A percentile compares a stretch with the other conserved stretches of the same genome.
Conservation (phyloP, 2,797 vertebrate species). For the Semaprochilodus insignis region DNA sequence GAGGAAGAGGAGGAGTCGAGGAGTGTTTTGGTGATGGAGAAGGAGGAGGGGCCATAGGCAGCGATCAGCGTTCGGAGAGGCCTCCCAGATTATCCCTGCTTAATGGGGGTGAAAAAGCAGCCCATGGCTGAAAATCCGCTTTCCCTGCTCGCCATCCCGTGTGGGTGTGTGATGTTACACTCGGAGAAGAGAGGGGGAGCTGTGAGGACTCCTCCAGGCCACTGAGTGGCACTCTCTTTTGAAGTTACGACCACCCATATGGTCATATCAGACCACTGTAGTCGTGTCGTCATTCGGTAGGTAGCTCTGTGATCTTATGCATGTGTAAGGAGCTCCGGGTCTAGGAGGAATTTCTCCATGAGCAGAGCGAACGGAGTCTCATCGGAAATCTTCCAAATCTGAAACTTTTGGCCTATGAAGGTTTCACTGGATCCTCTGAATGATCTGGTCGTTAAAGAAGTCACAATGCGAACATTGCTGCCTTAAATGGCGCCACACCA, state of each 20-base stretch:
- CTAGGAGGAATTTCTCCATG: too few species aligned
- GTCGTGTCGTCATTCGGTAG: too few species aligned
- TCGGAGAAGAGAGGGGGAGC: not conserved
- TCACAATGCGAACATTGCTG: too few species aligned
- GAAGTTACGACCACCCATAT: not conserved
- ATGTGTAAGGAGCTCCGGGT: too few species aligned
- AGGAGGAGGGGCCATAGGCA: not conserved
- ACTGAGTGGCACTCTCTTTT: not conserved
- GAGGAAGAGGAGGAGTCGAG: not conserved
- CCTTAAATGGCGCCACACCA: too few species aligned
- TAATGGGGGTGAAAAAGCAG: slow-evolving; percentile 29
- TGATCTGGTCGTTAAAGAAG: too few species aligned
- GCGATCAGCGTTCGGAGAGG: not conserved
- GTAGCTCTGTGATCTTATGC: too few species aligned
- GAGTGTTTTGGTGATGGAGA: not conserved
- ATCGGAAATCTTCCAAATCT: too few species aligned
- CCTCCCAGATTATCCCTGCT: slow-evolving; percentile 26
- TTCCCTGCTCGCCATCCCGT: not conserved
- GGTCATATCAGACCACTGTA: too few species aligned
- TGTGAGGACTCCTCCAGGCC: not conserved
- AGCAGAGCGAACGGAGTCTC: too few species aligned
- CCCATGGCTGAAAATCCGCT: slow-evolving; percentile 10
- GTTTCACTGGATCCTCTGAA: too few species aligned
- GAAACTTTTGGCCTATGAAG: too few species aligned
- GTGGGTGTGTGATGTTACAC: not conserved